Base-by-base conservation (phyloP, 2,113 vertebrate genomes). In the Corvus cornix region DNA sequence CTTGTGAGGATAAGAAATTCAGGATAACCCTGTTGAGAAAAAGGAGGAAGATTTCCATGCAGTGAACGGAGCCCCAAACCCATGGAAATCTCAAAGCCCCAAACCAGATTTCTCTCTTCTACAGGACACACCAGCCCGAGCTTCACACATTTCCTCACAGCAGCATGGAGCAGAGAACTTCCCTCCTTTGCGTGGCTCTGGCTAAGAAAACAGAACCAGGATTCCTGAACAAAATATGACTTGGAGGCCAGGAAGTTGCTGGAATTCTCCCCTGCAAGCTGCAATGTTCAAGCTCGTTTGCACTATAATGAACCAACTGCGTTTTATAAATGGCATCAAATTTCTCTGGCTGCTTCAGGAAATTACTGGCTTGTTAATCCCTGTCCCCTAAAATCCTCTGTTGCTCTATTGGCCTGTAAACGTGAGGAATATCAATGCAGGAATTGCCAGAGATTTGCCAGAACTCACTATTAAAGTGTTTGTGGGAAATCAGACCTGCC, bases 281-380 rank as follows among this genome's bases (percentile, higher is more conserved):
- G 55, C 2, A 33, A 2, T n/a, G 22, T 17, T 77, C 6, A 1
- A n/a, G 9, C 7, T 55, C 30, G 0, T 52, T 72, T 80, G 39
- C 9, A 5, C 26, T 43, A 3, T 6, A 19, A 62, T 11, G 22
- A 72, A 37, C 23, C 7, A 35, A n/a, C 3, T 27, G 3, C 1
- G 0, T 37, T 91, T 84, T 35, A 58, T 35, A 70, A 87, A 58
- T 8, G 21, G 11, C 11, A 41, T n/a, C 43, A 66, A 7, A 43
- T 58, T 55, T 44, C 33, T 62, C 15, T 72, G n/a, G 20, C 22
- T 72, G 24, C n/a, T 76, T 60, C 41, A 93, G 44, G 35, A 79
- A 46, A 51, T 41, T 9, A 4, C 49, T 84, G 41, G 6, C 2
- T 87, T 44, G 11, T 20, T 53, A 43, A 70, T 17, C 10, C 15